Base-by-base conservation (phyloP, 2,797 vertebrate genomes). In the Hydrolagus colliei region DNA sequence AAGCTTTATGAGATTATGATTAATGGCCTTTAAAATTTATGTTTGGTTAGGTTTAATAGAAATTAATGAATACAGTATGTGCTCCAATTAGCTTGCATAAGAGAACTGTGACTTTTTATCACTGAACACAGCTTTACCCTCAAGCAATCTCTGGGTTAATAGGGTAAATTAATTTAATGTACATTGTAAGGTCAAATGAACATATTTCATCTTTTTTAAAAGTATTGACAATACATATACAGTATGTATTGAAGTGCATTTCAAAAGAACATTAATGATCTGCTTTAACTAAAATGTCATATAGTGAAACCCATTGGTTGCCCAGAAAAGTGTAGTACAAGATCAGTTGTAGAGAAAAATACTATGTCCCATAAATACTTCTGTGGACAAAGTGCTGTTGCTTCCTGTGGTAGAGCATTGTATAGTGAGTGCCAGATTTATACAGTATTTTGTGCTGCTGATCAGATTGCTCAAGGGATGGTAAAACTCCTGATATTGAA, bases 1-100 rank as follows among this genome's bases (percentile, higher is more conserved):
- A 90, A 88, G 89, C 91, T 90, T 90, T 93, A 91, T 91, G 92
- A 93, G 94, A 93, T 90, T 90, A 88, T 94, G 95, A 94, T 94
- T 94, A 91, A 95, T 94, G 93, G 91, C 87, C 91, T 92, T 93
- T 91, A 88, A 27, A 91, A 92, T 92, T 90, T 90, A 90, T 94
- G 91, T 93, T 93, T 94, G 93, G 95, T 95, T 93, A 93, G 92
- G 61, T 89, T 90, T 0, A 5, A 85, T 87, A 89, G 90, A 92
- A 93, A 93, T 93, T 91, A 92, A 89, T 91, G 90, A 91, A 89
- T 86, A 32, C 90, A 91, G 89, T 92, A 89, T 91, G 91, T 91
- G 88, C 92, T 93, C 90, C 90, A 93, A 94, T 94, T 91, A 91
- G 91, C 89, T 90, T 91, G 90, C 90, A 63, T 79, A 63, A 79